Percentiles rank a stretch among this genome's conserved stretches.
Conservation (phyloP, 2,113 vertebrate species). For the Seriola rivoliana region DNA sequence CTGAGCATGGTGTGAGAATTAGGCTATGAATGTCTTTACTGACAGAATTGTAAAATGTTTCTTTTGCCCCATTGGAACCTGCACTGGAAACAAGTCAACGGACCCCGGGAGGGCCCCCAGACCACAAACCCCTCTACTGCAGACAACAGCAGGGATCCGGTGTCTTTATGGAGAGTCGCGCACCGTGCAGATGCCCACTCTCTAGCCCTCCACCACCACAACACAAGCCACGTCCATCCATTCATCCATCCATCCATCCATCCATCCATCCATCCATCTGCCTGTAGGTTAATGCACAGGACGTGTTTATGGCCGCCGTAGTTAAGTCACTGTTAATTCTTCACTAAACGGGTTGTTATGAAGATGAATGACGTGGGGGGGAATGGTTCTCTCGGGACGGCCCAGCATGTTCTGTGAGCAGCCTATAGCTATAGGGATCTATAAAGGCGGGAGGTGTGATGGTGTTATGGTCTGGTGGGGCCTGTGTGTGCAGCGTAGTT, state of each 20-base stretch:
- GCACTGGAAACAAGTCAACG: neutral
- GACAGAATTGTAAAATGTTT: neutral
- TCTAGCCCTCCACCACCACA: neutral
- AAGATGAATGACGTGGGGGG: conserved; percentile 80
- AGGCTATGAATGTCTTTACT: neutral
- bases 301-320: conserved; percentile 82
- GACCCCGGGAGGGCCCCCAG: conserved; percentile 3
- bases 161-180: neutral
- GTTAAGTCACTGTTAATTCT: conserved; percentile 88
- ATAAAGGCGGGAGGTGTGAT: conserved; percentile 8
- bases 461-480: conserved; percentile 9
- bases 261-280: conserved; percentile 52
- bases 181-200: neutral
- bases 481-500: neutral
- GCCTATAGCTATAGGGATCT: conserved; percentile 41
- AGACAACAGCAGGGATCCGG: neutral
- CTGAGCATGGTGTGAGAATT: neutral
- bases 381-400: conserved; percentile 79
- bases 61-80: neutral
- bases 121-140: conserved; percentile 1
- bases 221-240: neutral
- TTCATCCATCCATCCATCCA: conserved; percentile 2
- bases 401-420: conserved; percentile 56
- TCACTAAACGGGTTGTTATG: conserved; percentile 85
- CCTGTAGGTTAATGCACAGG: conserved; percentile 74